Conservation (phyloP, 2,888 invertebrate species). For the Philhelius pedissequus region DNA sequence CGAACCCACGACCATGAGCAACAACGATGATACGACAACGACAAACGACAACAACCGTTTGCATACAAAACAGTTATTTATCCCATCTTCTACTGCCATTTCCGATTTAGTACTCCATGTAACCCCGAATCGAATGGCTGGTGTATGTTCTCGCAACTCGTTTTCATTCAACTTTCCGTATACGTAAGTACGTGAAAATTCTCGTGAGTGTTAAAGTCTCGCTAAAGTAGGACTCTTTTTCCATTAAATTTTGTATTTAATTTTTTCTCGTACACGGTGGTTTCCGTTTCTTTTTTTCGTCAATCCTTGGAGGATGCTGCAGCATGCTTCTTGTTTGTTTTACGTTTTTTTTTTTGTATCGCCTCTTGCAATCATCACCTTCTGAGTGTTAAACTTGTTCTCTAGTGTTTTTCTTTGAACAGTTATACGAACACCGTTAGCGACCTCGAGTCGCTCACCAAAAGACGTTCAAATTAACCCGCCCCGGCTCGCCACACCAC, state of each 20-base stretch:
- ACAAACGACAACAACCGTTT: not conserved
- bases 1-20: not conserved
- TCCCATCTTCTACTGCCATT: conserved; percentile 55
- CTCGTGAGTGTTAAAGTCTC: conserved; percentile 22
- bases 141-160: conserved; percentile 33
- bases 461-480: conserved; percentile 32
- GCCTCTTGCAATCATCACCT: conserved; percentile 20
- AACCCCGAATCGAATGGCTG: conserved; percentile 56
- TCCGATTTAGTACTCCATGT: conserved; percentile 64
- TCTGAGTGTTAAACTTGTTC: conserved; percentile 32
- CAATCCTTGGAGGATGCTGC: conserved; percentile 27
- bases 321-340: conserved; percentile 37
- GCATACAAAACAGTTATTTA: conserved; percentile 54
- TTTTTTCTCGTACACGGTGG: not conserved
- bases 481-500: not conserved
- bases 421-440: not conserved
- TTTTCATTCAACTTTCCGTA: conserved; percentile 18
- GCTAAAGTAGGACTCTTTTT: conserved; percentile 10
- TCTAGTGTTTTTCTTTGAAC: conserved; percentile 18
- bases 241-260: conserved; percentile 28
- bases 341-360: not conserved
- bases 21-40: not conserved
- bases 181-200: conserved; percentile 12
- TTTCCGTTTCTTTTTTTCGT: not conserved
- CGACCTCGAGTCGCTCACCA: not conserved